Evolutionary conservation across 2,888 invertebrate genomes (phyloP).

Genomic region (Galeopsomyia nigrocyanea): DNA sequence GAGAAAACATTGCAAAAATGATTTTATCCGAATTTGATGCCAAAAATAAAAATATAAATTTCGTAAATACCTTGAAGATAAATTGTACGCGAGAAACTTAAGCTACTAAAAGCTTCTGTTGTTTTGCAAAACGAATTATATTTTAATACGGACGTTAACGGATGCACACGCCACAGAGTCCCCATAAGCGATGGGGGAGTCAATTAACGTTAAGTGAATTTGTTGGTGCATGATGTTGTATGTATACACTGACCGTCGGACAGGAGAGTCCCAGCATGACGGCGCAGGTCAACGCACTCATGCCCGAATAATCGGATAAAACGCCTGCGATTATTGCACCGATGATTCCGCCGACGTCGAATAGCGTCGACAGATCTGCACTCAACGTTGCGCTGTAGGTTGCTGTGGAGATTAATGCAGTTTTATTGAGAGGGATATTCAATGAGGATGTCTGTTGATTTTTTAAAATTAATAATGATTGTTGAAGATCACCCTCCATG

Average conservation of each 20-base stretch:
- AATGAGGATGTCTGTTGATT: not conserved
- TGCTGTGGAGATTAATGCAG: slow-evolving; percentile 23
- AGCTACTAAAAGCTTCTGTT: too few species aligned
- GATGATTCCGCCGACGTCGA: slow-evolving; percentile 91
- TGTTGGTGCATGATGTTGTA: not conserved
- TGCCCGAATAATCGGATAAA: slow-evolving; percentile 85
- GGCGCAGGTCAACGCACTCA: slow-evolving; percentile 90
- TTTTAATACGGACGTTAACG: too few species aligned
- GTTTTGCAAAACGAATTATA: too few species aligned
- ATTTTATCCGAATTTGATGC: too few species aligned
- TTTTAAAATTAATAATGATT: slow-evolving; percentile 2
- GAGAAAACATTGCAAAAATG: too few species aligned
- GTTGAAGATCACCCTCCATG: too few species aligned
- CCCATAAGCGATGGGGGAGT: not conserved
- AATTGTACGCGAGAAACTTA: too few species aligned
- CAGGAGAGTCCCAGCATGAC: slow-evolving; percentile 84
- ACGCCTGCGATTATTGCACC: slow-evolving; percentile 92
- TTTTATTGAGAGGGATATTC: too few species aligned
- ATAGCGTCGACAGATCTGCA: slow-evolving; percentile 84
- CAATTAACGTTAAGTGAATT: slow-evolving; percentile 19
- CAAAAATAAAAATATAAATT: too few species aligned
- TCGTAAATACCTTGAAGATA: too few species aligned
- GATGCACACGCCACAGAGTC: too few species aligned
- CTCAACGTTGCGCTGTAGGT: slow-evolving; percentile 26
- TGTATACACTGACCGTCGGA: slow-evolving; percentile 78